Conservation (phyloP, 2,888 invertebrate genomes). For the Acronicta psi region DNA sequence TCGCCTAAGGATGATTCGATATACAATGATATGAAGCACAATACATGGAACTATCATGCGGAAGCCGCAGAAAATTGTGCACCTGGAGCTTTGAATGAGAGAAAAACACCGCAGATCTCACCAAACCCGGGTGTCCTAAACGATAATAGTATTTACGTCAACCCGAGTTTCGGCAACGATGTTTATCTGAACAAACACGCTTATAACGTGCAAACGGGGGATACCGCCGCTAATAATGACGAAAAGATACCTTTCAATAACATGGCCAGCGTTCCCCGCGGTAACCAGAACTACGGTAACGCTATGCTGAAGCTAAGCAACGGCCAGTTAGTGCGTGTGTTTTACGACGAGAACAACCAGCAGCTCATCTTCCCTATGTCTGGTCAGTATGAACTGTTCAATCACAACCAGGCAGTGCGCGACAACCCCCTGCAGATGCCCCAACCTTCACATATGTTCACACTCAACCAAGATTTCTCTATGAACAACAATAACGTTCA, state of each 20-base stretch:
- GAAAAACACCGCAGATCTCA: slow-evolving; percentile 71
- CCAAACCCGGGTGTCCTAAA: slow-evolving; percentile 69
- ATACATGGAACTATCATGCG: slow-evolving; percentile 84
- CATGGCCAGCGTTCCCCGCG: slow-evolving; percentile 69
- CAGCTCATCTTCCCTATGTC: slow-evolving; percentile 84
- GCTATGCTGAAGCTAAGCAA: slow-evolving; percentile 84
- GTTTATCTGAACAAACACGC: slow-evolving; percentile 80
- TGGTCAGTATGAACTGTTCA: slow-evolving; percentile 84
- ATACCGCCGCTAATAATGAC: slow-evolving; percentile 71
- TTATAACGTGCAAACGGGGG: slow-evolving; percentile 74
- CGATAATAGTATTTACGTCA: slow-evolving; percentile 78
- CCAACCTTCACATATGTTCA: slow-evolving; percentile 76
- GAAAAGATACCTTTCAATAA: slow-evolving; percentile 74
- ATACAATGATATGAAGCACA: slow-evolving; percentile 81
- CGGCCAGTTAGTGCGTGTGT: slow-evolving; percentile 81
- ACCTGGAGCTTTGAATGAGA: slow-evolving; percentile 76
- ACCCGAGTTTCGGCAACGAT: slow-evolving; percentile 75
- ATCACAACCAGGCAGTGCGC: slow-evolving; percentile 76
- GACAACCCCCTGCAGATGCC: slow-evolving; percentile 76
- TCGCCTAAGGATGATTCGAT: slow-evolving; percentile 86
- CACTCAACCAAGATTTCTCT: slow-evolving; percentile 79
- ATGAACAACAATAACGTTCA: slow-evolving; percentile 73
- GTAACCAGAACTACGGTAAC: slow-evolving; percentile 80
- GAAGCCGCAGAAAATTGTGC: slow-evolving; percentile 79
- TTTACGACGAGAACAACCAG: slow-evolving; percentile 84